A percentile compares a stretch with the other conserved stretches of the same genome.
These are phyloP conservation scores for Dryoscopus gambensis DNA, from an alignment of 2,113 vertebrate species.

Conservation along the genomic window DNA sequence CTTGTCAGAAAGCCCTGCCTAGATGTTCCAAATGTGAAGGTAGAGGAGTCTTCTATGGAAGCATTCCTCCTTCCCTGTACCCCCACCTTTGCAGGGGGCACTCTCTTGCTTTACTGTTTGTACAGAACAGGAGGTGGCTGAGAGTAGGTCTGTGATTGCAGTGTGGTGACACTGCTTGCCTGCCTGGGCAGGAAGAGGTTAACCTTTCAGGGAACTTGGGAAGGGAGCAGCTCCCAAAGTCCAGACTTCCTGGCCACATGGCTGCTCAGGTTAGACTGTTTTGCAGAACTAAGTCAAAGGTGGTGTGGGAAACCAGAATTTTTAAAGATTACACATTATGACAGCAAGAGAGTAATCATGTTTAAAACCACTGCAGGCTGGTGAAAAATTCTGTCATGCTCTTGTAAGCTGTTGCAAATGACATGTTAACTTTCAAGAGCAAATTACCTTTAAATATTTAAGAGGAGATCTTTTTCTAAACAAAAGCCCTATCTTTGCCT, in stretches of 20 bases:
- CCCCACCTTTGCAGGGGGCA: neutral
- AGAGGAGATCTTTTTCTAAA: neutral
- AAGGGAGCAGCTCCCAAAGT: neutral
- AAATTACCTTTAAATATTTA: neutral
- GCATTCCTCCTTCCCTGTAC: neutral
- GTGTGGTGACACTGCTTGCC: neutral
- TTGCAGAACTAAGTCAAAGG: neutral
- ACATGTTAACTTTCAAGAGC: neutral
- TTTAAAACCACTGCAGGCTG: neutral
- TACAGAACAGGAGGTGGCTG: neutral
- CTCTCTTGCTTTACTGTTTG: neutral
- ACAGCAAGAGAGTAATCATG: neutral
- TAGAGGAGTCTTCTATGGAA: rapidly evolving
- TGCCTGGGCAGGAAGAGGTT: neutral
- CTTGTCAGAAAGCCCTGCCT: neutral
- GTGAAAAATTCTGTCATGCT: neutral
- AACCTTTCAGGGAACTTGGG: neutral
- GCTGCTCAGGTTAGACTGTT: neutral
- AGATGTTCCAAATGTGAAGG: neutral
- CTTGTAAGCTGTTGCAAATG: neutral
- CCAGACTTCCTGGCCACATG: neutral
- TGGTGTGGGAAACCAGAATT: neutral
- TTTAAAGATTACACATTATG: neutral
- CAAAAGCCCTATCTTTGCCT: neutral
- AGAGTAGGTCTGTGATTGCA: neutral